Conservation (phyloP, 2,888 invertebrate species). For the Globia sparganii region DNA sequence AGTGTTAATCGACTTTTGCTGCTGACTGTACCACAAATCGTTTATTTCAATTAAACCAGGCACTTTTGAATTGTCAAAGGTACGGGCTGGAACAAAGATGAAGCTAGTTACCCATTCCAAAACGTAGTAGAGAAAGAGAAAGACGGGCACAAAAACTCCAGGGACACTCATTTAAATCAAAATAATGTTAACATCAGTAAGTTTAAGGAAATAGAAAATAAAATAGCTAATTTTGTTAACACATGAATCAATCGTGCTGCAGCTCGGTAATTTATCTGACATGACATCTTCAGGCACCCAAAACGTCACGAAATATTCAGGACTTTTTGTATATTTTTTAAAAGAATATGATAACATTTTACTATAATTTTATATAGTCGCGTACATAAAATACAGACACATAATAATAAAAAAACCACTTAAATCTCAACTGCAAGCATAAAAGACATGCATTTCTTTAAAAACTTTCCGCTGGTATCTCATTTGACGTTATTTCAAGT, state of each 20-base stretch:
- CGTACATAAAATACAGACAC: slow-evolving; percentile 18
- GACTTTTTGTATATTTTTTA: slow-evolving; percentile 1
- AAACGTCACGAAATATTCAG: not conserved
- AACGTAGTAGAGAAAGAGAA: not conserved
- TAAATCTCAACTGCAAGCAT: slow-evolving; percentile 12
- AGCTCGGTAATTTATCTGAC: not conserved
- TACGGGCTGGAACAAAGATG: not conserved
- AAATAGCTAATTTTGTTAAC: not conserved
- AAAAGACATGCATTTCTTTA: slow-evolving; percentile 26
- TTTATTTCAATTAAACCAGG: not conserved
- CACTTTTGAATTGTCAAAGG: not conserved
- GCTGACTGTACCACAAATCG: not conserved
- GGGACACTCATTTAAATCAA: not conserved
- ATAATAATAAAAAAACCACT: slow-evolving; percentile 18
- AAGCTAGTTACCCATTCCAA: not conserved
- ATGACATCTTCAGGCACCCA: not conserved
- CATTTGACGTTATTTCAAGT: not conserved
- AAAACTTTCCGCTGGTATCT: slow-evolving; percentile 7
- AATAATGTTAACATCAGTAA: not conserved
- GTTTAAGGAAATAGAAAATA: not conserved
- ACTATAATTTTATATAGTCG: slow-evolving; percentile 28
- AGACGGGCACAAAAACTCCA: not conserved
- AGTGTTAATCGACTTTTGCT: too few relatives aligned
- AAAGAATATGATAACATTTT: slow-evolving; percentile 19
- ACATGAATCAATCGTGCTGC: not conserved